These are phyloP conservation scores for Lophura nycthemera DNA, from an alignment of 2,113 vertebrate genomes.

Conservation along the genomic window DNA sequence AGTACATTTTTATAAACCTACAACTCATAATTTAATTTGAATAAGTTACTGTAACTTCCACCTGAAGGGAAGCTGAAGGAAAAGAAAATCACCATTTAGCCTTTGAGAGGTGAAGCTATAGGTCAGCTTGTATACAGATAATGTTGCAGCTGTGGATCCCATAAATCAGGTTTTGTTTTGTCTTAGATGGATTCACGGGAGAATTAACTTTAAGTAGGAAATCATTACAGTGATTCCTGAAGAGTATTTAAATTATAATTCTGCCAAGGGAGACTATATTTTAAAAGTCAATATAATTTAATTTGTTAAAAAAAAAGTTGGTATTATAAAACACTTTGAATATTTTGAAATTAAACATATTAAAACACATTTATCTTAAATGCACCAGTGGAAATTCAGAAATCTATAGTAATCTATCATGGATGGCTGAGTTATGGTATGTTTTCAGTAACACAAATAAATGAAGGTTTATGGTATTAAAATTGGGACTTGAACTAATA, in stretches of 20 bases:
- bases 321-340: conserved; percentile 41
- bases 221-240: background rate
- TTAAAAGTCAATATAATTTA: conserved; percentile 46
- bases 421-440: conserved; percentile 32
- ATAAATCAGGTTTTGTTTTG: background rate
- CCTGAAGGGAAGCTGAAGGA: background rate
- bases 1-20: background rate
- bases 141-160: background rate
- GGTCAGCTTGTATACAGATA: background rate
- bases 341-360: conserved; percentile 63
- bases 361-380: conserved; percentile 68
- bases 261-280: conserved; percentile 12
- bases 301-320: conserved; percentile 69
- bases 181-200: background rate
- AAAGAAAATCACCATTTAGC: background rate
- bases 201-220: background rate
- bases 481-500: conserved; percentile 22
- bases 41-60: background rate
- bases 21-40: conserved; percentile 1
- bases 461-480: conserved; percentile 10
- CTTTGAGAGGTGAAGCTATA: background rate
- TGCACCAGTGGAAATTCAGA: conserved; percentile 40
- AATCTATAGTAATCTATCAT: conserved; percentile 62
- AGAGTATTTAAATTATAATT: conserved; percentile 36
- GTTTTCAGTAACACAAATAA: conserved; percentile 41